Evolutionary conservation across 2,797 vertebrate species (phyloP).

Genomic region (Microctenopoma stevenorrisi): DNA sequence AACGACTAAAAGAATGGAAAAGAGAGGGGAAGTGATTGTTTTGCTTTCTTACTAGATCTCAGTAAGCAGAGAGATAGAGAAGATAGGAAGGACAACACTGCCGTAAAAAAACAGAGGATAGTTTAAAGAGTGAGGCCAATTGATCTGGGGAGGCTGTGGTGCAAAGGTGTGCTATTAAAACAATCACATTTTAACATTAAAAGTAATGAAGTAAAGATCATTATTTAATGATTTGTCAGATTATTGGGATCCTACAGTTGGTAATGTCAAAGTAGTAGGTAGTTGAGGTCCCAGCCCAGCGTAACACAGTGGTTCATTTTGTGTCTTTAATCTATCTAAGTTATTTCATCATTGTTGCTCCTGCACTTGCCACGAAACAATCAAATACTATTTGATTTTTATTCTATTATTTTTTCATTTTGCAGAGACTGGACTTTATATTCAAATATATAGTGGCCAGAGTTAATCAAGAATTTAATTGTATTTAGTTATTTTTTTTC

Average conservation of each 20-base stretch:
- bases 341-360: no score
- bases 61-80: background rate
- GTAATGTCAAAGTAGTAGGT: no score
- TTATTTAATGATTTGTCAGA: background rate
- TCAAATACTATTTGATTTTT: background rate
- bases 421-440: background rate
- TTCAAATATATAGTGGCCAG: background rate
- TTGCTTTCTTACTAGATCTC: constrained; percentile 18
- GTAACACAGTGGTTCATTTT: no score
- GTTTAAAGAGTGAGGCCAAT: background rate
- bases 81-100: background rate
- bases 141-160: background rate
- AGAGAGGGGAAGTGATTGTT: background rate
- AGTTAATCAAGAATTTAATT: background rate
- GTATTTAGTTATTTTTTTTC: background rate
- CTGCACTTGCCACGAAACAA: no score
- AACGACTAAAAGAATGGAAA: constrained; percentile 10
- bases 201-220: no score
- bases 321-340: no score
- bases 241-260: constrained; percentile 8
- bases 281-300: no score
- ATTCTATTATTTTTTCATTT: background rate
- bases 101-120: background rate
- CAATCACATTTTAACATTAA: no score
- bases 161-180: no score